Evolutionary conservation across 2,888 invertebrate genomes (phyloP), one percentile per base, ranked within the genome.

Genomic region (Drosophila borborema): DNA sequence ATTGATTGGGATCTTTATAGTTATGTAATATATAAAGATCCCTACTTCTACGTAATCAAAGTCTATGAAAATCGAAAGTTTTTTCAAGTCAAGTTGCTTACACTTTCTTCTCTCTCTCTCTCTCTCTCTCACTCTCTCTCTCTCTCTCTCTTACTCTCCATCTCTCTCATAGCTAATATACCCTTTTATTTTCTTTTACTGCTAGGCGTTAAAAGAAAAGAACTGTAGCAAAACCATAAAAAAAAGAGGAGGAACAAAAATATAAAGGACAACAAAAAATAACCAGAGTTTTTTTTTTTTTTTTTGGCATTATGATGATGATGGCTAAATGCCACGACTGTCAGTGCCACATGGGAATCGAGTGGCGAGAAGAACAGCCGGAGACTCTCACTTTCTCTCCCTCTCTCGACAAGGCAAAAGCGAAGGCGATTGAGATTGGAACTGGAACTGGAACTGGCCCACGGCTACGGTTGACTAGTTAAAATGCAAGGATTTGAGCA

Each of bases 291-390:
- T 70, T 70, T 67, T 74, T 78, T 67, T 74, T 78, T 78, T 74
- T 10, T 34, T 66, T 66, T 74, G 77, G 84, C 78, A 76, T 79
- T 88, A 89, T 89, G 84, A 90, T 89, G 83, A 89, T 89, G 85
- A 86, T 86, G 85, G 82, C 90, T 90, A 86, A 86, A 86, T 86
- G 89, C 90, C 90, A 81, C 56, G 87, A 84, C 89, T 84, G 79
- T 73, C 61, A 38, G 36, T 61, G 89, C 73, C 86, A 89, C 90
- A 87, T 90, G 86, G 86, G 86, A 86, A 86, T 89, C 77, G 84
- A 53, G 48, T 65, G 77, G 64, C 40, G 48, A 41, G 43, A 14
- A 28, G 6, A 6, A 28, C 28, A 28, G 28, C 28, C 28, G 28
- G 3, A 28, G 28, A 28, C 28, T 28, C 28, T 28, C 28, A 6